A percentile compares a stretch with the other conserved stretches of the same genome.
These are phyloP conservation scores for Hoplostethus mediterraneus DNA, from an alignment of 2,797 vertebrate species.

Conservation along the genomic window DNA sequence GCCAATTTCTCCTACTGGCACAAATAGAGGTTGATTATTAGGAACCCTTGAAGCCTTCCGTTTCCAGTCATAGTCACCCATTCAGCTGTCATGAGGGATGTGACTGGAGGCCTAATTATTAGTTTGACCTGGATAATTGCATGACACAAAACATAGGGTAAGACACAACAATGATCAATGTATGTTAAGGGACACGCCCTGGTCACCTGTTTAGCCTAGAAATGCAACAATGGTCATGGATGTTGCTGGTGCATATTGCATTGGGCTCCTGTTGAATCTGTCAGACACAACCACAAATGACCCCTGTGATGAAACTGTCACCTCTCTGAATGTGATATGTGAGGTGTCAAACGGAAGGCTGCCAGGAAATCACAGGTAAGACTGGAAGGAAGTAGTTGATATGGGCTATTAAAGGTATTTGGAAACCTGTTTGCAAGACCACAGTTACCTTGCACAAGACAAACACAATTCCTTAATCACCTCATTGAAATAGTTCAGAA, in stretches of 20 bases:
- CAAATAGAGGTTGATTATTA: slow-evolving; percentile 2
- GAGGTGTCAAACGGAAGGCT: neutral
- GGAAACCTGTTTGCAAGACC: neutral
- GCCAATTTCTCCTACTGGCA: slow-evolving; percentile 11
- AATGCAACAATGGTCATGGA: neutral
- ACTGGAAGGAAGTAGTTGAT: slow-evolving; percentile 5
- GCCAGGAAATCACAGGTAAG: neutral
- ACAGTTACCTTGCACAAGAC: neutral
- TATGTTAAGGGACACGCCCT: neutral
- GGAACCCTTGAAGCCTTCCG: neutral
- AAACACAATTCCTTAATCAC: neutral
- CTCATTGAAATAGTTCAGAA: neutral
- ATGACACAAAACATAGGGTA: neutral
- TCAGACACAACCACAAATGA: neutral
- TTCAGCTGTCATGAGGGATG: slow-evolving; percentile 4
- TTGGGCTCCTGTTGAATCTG: neutral
- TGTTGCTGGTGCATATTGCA: neutral
- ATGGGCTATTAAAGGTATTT: neutral
- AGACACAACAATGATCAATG: neutral
- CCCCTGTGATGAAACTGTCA: neutral
- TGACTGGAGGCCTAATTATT: neutral
- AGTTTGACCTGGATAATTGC: neutral
- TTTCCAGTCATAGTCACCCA: neutral
- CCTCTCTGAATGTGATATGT: neutral
- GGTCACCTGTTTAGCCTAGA: neutral